A percentile compares a stretch with the other conserved stretches of the same genome.
Conservation (phyloP, 2,113 vertebrate species). For the Aythya baeri region DNA sequence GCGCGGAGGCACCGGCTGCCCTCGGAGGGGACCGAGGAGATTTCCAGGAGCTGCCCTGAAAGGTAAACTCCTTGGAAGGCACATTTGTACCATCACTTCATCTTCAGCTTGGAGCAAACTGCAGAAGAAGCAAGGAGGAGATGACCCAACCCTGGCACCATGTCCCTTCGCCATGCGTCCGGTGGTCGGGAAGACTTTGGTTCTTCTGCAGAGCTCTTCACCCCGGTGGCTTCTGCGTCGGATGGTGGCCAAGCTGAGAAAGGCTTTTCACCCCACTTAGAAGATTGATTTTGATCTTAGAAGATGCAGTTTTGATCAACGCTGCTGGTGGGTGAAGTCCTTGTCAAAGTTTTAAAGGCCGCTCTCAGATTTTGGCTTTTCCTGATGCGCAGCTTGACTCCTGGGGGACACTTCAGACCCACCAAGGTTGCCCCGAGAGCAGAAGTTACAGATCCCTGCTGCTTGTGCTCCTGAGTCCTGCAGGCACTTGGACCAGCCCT, state of each 20-base stretch:
- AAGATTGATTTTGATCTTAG: background rate
- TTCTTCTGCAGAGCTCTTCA: background rate
- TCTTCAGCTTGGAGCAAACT: background rate
- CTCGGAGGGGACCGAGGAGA: background rate
- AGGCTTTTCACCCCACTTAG: fast-evolving
- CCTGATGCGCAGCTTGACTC: background rate
- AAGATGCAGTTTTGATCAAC: too few relatives aligned
- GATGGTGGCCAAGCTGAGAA: background rate
- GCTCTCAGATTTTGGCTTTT: background rate
- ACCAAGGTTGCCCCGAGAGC: background rate
- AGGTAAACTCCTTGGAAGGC: background rate
- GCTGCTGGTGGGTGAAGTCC: background rate
- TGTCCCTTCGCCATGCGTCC: background rate
- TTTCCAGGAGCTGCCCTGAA: background rate
- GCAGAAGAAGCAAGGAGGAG: background rate
- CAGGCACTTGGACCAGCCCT: background rate
- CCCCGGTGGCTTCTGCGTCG: background rate
- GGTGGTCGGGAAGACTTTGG: background rate
- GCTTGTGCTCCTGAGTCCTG: background rate
- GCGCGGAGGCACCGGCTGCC: fast-evolving
- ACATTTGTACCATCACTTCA: background rate
- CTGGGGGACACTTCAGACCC: background rate
- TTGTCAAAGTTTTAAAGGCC: background rate
- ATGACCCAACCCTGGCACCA: background rate
- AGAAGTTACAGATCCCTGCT: background rate